Evolutionary conservation across 2,888 invertebrate species (phyloP).

Genomic region (Nipponacmea schrenckii): DNA sequence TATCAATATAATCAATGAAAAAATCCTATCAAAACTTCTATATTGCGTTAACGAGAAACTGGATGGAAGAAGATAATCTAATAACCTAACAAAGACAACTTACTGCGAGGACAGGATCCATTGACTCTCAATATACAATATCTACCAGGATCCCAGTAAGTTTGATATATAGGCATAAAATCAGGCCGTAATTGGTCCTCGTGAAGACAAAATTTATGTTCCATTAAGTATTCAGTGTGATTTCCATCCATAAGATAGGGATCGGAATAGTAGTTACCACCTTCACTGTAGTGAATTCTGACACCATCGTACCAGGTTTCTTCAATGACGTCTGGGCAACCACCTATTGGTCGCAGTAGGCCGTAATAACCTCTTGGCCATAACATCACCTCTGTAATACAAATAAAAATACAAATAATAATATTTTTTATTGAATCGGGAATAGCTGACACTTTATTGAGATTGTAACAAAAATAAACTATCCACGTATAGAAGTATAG

Average conservation of each 20-base stretch:
- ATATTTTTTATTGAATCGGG: not conserved
- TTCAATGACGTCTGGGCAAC: slow-evolving; percentile 38
- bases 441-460: not conserved
- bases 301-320: slow-evolving; percentile 37
- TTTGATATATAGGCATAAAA: slow-evolving; percentile 33
- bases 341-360: slow-evolving; percentile 36
- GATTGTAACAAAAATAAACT: too few species aligned
- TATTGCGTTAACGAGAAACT: too few species aligned
- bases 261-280: slow-evolving; percentile 34
- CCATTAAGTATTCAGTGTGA: slow-evolving; percentile 29
- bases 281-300: slow-evolving; percentile 37
- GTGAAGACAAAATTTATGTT: slow-evolving; percentile 43
- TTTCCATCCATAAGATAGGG: slow-evolving; percentile 35
- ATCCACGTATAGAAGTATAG: too few species aligned
- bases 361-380: slow-evolving; percentile 48
- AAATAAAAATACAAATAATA: not conserved
- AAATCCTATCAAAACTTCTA: too few species aligned
- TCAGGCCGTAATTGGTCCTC: slow-evolving; percentile 5
- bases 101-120: slow-evolving; percentile 43
- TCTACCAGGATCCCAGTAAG: slow-evolving; percentile 45
- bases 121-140: slow-evolving; percentile 43
- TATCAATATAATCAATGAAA: too few species aligned
- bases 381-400: slow-evolving; percentile 38
- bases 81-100: too few species aligned
- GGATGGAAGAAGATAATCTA: too few species aligned